Evolutionary conservation across 2,113 vertebrate genomes (phyloP).

Genomic region (Suncus etruscus): DNA sequence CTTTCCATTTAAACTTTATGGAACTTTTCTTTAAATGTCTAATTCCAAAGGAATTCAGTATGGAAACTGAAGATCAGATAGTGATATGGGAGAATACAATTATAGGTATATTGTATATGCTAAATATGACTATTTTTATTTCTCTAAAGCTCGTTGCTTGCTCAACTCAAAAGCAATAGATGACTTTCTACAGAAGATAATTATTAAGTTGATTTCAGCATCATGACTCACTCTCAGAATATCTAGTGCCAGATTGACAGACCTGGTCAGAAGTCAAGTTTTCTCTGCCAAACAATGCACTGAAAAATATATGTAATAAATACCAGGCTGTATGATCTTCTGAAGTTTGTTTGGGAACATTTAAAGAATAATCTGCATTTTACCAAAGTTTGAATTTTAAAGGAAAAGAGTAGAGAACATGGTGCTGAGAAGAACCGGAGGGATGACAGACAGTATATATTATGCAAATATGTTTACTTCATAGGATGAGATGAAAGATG

Average conservation of each 20-base stretch:
- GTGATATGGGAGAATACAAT: not conserved
- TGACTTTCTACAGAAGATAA: not conserved
- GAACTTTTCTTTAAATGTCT: not conserved
- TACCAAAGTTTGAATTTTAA: not conserved
- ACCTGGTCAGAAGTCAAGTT: not conserved
- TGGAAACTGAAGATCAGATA: not conserved
- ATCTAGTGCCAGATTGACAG: not conserved
- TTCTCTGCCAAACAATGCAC: not conserved
- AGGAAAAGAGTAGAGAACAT: not conserved
- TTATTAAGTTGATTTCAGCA: not conserved
- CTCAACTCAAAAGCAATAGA: not conserved
- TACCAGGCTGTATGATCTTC: not conserved
- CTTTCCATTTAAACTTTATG: not conserved
- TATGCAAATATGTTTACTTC: not conserved
- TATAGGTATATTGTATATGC: not conserved
- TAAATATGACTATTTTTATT: not conserved
- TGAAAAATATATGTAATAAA: not conserved
- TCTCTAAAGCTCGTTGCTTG: not conserved
- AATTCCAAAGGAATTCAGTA: not conserved
- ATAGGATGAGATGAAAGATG: not conserved
- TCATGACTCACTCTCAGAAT: not conserved
- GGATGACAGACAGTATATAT: accelerated
- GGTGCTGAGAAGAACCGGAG: not conserved
- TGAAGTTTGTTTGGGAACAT: not conserved
- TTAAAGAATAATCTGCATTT: not conserved